Conservation (phyloP, 2,113 vertebrate genomes). For the Rhodinocichla rosea region DNA sequence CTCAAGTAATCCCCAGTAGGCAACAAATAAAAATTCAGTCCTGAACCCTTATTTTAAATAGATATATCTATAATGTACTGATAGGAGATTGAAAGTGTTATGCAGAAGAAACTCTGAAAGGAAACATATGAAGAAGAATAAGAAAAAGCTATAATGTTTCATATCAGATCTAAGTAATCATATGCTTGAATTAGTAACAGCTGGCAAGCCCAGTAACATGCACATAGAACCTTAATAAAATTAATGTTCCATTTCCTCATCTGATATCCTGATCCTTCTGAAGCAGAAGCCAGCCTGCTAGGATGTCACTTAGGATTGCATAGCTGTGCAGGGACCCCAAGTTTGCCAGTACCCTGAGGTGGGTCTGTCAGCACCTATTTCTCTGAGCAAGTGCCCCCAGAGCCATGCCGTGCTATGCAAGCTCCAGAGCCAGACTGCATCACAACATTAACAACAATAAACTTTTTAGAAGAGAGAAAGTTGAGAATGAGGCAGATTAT, state of each 20-base stretch:
- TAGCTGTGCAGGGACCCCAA: neutral
- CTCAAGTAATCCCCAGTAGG: neutral
- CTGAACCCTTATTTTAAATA: neutral
- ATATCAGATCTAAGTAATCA: neutral
- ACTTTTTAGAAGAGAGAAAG: neutral
- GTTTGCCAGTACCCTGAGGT: conserved; percentile 5
- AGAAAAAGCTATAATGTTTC: neutral
- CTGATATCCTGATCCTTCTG: neutral
- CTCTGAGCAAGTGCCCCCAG: neutral
- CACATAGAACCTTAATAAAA: neutral
- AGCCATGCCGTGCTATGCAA: neutral
- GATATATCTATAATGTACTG: neutral
- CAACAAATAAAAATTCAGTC: neutral
- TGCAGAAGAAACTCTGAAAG: neutral
- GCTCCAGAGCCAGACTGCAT: neutral
- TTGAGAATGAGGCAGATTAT: neutral
- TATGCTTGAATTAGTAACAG: neutral
- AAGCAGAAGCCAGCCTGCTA: neutral
- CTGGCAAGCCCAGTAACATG: neutral
- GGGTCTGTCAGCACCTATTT: conserved; percentile 33
- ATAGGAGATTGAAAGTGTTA: neutral
- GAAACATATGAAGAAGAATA: neutral
- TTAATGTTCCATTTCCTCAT: neutral
- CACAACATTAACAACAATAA: neutral
- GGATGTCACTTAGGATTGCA: neutral